Evolutionary conservation across 2,888 invertebrate genomes (phyloP).

Genomic region (Amorpha juglandis): DNA sequence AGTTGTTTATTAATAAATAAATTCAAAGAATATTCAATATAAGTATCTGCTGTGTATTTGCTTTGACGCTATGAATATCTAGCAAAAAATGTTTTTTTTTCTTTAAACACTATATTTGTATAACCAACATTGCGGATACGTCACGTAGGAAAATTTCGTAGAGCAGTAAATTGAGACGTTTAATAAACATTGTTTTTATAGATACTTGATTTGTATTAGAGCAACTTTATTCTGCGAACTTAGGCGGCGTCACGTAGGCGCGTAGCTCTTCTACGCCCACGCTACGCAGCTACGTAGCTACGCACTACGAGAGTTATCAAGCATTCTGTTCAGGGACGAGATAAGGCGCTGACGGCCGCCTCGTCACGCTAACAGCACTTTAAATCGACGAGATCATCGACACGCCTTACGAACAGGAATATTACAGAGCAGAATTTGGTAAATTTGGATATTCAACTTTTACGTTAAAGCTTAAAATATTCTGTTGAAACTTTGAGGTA

Average conservation of each 20-base stretch:
- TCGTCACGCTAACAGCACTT: background rate
- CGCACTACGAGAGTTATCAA: slow-evolving; percentile 17
- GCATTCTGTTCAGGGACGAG: slow-evolving; percentile 12
- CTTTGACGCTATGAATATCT: too few relatives aligned
- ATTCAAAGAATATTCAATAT: too few relatives aligned
- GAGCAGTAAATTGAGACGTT: background rate
- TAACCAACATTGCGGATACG: background rate
- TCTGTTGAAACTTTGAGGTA: too few relatives aligned
- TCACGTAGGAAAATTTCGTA: background rate
- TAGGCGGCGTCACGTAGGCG: slow-evolving; percentile 26
- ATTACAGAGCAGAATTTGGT: background rate
- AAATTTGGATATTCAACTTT: too few relatives aligned
- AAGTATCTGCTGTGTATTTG: too few relatives aligned
- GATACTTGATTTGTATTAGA: background rate
- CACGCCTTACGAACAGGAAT: background rate
- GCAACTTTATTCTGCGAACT: slow-evolving; percentile 4
- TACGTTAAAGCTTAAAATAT: too few relatives aligned
- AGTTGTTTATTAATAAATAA: too few relatives aligned
- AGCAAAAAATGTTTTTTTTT: too few relatives aligned
- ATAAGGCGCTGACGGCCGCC: slow-evolving; percentile 1
- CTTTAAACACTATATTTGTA: too few relatives aligned
- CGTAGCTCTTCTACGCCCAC: slow-evolving; percentile 24
- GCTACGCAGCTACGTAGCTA: slow-evolving; percentile 24
- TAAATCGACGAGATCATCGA: slow-evolving; percentile 5
- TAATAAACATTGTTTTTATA: too few relatives aligned